Evolutionary conservation across 2,888 invertebrate species (phyloP), one percentile per base, ranked within the genome.

Genomic region (Adela reaumurella): DNA sequence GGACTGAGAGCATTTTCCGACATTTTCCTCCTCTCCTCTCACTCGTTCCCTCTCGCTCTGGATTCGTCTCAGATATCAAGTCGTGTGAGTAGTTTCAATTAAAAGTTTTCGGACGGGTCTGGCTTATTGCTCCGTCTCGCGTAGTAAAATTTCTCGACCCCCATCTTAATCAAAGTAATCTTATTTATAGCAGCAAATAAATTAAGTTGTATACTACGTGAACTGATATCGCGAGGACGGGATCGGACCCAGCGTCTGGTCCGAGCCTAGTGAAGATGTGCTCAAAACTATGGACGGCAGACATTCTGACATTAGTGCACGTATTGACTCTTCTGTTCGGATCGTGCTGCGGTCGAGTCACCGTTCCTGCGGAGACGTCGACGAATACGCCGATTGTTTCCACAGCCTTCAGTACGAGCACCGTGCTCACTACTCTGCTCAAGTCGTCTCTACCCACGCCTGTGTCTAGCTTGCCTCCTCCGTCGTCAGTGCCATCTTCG

Each of bases 261-360:
- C 35, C 24, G 19, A 45, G 28, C 14, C 14, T 14, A 4, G n/a
- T 14, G 14, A 35, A 35, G 19, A 49, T 49, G 49, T 49, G 48
- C 19, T 49, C 49, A 3, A 17, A 20, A 46, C 28, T 49, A 3
- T 49, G 49, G 49, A 49, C 49, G 19, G 49, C 49, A 6, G 35
- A 49, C 20, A 41, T 46, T 18, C 59, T 63, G 60, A 59, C 65
- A 61, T 62, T 63, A 54, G 62, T 57, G 55, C 52, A 55, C 49
- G 58, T 62, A 57, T 56, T 73, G 61, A 65, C 68, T 58, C 60
- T 70, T 53, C 64, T 64, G 57, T 63, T 72, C 63, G 62, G 63
- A 56, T 57, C 58, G 52, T 62, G 63, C 55, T 58, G 61, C n/a
- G 35, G 35, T 3, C 11, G 11, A 35, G 35, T 35, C 35, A 14